A percentile compares a stretch with the other conserved stretches of the same genome.
Evolutionary conservation across 2,797 vertebrate species (phyloP).

Genomic region (Gallirallus australis): DNA sequence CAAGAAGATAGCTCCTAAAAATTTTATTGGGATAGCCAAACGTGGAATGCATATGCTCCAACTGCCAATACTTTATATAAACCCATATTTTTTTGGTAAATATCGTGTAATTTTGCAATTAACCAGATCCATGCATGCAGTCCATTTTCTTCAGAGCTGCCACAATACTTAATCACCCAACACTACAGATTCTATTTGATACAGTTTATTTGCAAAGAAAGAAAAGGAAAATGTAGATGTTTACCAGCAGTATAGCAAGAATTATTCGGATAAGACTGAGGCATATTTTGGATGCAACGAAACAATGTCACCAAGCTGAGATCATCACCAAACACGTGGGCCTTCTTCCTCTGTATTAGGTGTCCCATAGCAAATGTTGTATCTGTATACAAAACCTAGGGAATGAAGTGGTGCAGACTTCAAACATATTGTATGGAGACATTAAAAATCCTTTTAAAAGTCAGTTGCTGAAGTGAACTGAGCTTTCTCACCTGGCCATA

Average conservation of each 20-base stretch:
- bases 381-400: conserved; percentile 92
- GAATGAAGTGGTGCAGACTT: conserved; percentile 8
- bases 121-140: background rate
- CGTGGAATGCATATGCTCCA: background rate
- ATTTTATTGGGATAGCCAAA: background rate
- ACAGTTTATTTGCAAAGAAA: background rate
- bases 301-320: conserved; percentile 88
- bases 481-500: conserved; percentile 89
- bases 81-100: background rate
- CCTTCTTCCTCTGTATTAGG: conserved; percentile 91
- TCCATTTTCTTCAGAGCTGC: background rate
- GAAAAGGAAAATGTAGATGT: background rate
- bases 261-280: conserved; percentile 86
- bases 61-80: background rate
- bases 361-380: conserved; percentile 93
- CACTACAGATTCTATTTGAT: background rate
- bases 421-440: background rate
- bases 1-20: background rate
- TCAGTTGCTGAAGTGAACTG: background rate
- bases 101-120: background rate
- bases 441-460: background rate
- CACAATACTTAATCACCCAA: background rate
- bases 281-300: conserved; percentile 96
- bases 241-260: conserved; percentile 97
- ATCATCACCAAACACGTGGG: conserved; percentile 90